Conservation (phyloP, 2,113 vertebrate species). For the Chiloscyllium plagiosum region DNA sequence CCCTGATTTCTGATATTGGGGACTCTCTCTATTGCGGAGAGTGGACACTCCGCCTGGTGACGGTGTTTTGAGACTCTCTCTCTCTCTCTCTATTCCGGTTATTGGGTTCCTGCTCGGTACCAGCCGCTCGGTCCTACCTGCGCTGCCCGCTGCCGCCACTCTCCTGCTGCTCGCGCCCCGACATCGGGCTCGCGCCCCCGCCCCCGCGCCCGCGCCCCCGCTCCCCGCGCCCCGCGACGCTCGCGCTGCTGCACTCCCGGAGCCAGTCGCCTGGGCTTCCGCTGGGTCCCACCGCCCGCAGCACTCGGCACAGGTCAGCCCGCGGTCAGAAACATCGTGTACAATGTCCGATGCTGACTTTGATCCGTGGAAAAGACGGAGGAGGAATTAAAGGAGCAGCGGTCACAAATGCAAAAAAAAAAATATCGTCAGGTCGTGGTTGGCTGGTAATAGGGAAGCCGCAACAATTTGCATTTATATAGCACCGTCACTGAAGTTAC, state of each 20-base stretch:
- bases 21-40: too few relatives aligned
- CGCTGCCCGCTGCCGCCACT: neutral
- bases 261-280: neutral
- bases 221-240: neutral
- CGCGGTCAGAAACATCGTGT: too few relatives aligned
- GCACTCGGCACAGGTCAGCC: accelerated
- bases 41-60: too few relatives aligned
- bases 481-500: neutral
- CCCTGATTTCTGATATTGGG: too few relatives aligned
- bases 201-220: neutral
- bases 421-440: neutral
- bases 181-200: neutral
- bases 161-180: neutral
- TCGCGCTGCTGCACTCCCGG: neutral
- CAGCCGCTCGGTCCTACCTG: neutral
- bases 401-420: neutral
- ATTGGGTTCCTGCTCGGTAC: neutral
- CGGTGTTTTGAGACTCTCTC: neutral
- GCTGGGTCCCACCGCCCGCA: neutral
- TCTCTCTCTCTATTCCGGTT: neutral
- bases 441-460: neutral
- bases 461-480: neutral
- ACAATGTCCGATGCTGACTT: neutral
- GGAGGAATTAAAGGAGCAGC: neutral
- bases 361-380: neutral